phyloP scores from a whole-genome alignment of 1,140 invertebrate species.

The Andrena cerasifolii region DNA sequence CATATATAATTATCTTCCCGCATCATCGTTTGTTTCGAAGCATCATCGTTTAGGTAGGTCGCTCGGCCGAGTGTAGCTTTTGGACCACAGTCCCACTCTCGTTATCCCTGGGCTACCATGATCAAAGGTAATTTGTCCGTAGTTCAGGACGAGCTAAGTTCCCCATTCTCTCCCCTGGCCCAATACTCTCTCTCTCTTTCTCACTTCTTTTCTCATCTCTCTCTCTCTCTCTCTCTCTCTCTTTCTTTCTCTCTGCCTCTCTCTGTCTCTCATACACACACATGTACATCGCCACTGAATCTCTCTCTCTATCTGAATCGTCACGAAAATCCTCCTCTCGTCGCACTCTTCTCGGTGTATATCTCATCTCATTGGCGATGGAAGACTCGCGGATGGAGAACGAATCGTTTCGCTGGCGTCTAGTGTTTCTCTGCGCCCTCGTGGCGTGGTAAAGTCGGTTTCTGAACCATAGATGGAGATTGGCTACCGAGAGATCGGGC shows the following conservation, averaged over 20 bases:
- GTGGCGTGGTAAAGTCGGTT: conserved; percentile 13
- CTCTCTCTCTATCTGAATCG: conserved; percentile 36
- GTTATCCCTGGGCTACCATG: conserved; percentile 46
- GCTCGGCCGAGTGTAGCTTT: conserved; percentile 62
- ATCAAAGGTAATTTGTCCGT: conserved; percentile 53
- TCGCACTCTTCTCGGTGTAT: conserved; percentile 15
- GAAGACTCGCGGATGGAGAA: not conserved
- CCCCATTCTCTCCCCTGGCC: conserved; percentile 26
- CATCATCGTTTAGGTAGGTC: conserved; percentile 61
- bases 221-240: not conserved
- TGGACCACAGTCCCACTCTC: conserved; percentile 43
- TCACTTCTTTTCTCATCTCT: not conserved
- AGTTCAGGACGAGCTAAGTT: conserved; percentile 47
- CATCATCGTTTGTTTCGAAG: conserved; percentile 56
- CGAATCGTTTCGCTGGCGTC: not conserved
- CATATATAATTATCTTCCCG: conserved; percentile 48
- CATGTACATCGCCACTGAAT: too few relatives aligned
- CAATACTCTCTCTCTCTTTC: conserved; percentile 32
- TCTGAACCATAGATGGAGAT: not conserved
- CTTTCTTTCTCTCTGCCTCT: conserved; percentile 10
- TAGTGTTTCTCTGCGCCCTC: not conserved
- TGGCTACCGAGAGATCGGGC: conserved; percentile 14
- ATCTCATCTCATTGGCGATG: not conserved
- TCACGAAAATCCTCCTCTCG: conserved; percentile 28
- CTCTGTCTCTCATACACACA: conserved; percentile 37